Evolutionary conservation across 2,113 vertebrate genomes (phyloP).

Genomic region (Apodemus speciosus): DNA sequence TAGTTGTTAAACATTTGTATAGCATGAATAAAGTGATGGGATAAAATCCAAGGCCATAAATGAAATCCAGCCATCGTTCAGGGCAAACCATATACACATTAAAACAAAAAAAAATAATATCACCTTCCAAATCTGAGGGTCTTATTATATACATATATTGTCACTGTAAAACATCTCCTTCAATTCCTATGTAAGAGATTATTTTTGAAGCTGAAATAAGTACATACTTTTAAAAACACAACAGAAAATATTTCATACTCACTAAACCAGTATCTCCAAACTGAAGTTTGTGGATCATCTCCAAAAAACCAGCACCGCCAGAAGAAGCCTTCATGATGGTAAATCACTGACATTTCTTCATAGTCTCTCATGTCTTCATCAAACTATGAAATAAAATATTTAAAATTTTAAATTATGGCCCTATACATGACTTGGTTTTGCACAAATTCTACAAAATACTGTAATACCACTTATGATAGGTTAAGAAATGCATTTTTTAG

Average conservation of each 20-base stretch:
- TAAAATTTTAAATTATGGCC: background rate
- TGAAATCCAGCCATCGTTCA: background rate
- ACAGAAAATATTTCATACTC: slow-evolving; percentile 74
- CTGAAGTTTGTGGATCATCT: slow-evolving; percentile 82
- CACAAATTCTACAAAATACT: background rate
- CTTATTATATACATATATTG: background rate
- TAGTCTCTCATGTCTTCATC: background rate
- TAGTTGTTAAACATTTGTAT: background rate
- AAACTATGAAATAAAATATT: slow-evolving; percentile 59
- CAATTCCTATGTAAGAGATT: background rate
- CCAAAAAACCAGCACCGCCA: slow-evolving; percentile 90
- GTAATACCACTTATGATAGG: background rate
- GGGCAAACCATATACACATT: background rate
- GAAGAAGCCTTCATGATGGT: slow-evolving; percentile 94
- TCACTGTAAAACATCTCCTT: background rate
- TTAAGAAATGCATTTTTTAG: background rate
- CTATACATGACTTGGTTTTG: background rate
- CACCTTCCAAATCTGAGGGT: background rate
- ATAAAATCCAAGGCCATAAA: background rate
- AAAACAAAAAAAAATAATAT: background rate
- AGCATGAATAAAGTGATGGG: background rate
- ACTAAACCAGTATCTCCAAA: slow-evolving; percentile 92
- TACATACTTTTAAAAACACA: background rate
- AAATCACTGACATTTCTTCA: slow-evolving; percentile 77
- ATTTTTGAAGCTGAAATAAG: background rate